Base-by-base conservation (phyloP, 1,140 invertebrate genomes). In the Ips nitidus region DNA sequence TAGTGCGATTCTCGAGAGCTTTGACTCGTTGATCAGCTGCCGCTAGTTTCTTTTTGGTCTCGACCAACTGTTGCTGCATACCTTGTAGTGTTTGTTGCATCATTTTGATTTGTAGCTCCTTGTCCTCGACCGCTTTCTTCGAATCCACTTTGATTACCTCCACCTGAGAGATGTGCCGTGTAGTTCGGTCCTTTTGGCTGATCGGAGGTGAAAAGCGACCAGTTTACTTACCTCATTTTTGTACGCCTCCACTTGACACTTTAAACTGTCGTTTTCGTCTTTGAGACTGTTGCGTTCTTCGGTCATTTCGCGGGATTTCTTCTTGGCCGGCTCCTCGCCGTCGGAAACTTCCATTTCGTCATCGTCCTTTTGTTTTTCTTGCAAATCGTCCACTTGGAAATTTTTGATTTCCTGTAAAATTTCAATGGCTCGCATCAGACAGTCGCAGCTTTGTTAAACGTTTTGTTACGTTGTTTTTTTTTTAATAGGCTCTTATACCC, bases 191-290 rank as follows among this genome's bases (percentile, higher is more conserved):
- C 45, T 47, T 47, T 6, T 47, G n/a, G n/a, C 5, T n/a, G 45
- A 47, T 47, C n/a, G 45, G 45, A n/a, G n/a, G n/a, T 6, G 45
- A 47, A 47, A 47, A 6, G 45, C 45, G 5, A 5, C 45, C 45
- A 5, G 5, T 47, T 47, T 47, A 69, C 47, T 71, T 64, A 91
- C 90, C 83, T 97, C 95, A 83, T 97, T 97, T 78, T 95, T 95
- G 74, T 95, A 96, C 0, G 94, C 95, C 81, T 97, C 94, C 73
- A 98, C 79, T 84, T 98, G 94, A 82, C 94, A 96, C 53, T 91
- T 87, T 41, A 98, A 83, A 74, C 90, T 92, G 72, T 97, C 94
- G 80, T 96, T 97, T 78, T 95, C 94, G 71, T 94, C 92, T 86
- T 94, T 80, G 3, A 82, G 77, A 59, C 78, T 77, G 40, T 81